Conservation (phyloP, 2,888 invertebrate genomes). For the Helleia helle region DNA sequence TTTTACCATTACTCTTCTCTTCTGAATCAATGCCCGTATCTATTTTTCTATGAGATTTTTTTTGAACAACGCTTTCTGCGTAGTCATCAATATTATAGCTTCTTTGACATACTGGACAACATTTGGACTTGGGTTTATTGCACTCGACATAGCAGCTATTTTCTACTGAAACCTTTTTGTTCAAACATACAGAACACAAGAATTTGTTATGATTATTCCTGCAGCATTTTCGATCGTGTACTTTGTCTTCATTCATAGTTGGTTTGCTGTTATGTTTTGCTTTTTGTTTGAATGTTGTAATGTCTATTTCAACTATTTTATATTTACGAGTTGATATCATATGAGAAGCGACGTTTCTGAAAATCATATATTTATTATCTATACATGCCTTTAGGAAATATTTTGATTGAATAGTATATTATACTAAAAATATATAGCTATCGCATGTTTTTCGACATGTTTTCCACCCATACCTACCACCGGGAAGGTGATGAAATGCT, state of each 20-base stretch:
- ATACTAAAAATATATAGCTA: too few relatives aligned
- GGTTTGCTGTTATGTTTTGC: conserved; percentile 3
- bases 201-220: conserved; percentile 25
- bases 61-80: conserved; percentile 10
- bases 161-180: conserved; percentile 23
- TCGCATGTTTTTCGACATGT: too few relatives aligned
- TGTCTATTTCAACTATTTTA: conserved; percentile 39
- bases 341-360: conserved; percentile 13
- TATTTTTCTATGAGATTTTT: conserved; percentile 6
- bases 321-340: conserved; percentile 37
- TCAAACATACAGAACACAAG: conserved; percentile 48
- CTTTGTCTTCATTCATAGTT: conserved; percentile 21
- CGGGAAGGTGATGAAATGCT: too few relatives aligned
- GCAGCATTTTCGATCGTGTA: conserved; percentile 16
- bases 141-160: conserved; percentile 18
- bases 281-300: conserved; percentile 36
- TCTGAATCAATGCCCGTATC: too few relatives aligned
- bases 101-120: conserved; percentile 36
- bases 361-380: too few relatives aligned
- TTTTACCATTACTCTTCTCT: too few relatives aligned
- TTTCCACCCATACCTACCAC: too few relatives aligned
- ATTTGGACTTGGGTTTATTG: conserved; percentile 25
- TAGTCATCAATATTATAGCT: conserved; percentile 15
- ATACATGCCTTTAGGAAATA: too few relatives aligned
- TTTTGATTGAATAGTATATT: too few relatives aligned